Percentiles rank a stretch among this genome's conserved stretches.
phyloP scores from a whole-genome alignment of 2,888 invertebrate species.

The Balanococcus diminutus region DNA sequence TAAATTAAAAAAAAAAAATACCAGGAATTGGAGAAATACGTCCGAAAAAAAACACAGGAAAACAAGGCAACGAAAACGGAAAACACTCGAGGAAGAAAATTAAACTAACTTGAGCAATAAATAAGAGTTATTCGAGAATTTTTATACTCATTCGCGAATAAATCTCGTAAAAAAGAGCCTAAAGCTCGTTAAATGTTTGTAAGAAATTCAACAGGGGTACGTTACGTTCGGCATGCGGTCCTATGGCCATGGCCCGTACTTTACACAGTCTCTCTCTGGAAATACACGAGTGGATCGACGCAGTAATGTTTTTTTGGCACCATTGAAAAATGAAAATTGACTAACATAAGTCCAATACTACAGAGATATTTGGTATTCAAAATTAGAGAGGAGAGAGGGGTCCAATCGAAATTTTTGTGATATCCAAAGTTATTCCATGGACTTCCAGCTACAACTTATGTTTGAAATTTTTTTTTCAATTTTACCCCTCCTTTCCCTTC shows the following conservation, averaged over 20 bases:
- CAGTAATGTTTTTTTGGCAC: no score
- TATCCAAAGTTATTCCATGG: no score
- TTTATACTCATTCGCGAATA: background rate
- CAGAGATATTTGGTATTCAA: no score
- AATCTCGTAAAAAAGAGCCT: background rate
- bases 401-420: no score
- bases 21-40: background rate
- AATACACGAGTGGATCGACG: no score
- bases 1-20: background rate
- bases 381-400: no score
- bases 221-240: background rate
- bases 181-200: conserved; percentile 17
- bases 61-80: background rate
- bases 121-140: background rate
- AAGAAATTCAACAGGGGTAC: conserved; percentile 2
- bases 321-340: no score
- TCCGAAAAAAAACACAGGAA: background rate
- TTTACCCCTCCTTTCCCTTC: no score
- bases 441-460: no score
- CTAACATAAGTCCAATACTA: no score
- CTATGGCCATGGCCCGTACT: background rate
- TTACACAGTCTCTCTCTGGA: background rate
- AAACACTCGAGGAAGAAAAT: background rate
- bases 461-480: no score
- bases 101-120: background rate